Percentiles rank a stretch among this genome's conserved stretches.
These are phyloP conservation scores for Polyergus mexicanus DNA, from an alignment of 1,140 invertebrate species.

Conservation along the genomic window DNA sequence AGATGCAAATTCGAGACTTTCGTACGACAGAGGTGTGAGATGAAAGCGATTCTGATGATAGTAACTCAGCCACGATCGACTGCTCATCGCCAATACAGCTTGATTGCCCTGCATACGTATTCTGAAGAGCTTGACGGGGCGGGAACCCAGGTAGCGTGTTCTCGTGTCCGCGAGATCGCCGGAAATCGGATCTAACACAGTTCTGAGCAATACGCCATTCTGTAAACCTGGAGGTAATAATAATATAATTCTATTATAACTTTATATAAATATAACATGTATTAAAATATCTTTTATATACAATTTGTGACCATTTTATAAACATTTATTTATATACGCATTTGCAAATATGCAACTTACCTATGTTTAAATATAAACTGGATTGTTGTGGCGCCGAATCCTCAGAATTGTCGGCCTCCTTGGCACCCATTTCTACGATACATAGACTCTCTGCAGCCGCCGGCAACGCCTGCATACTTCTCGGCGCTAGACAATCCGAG, in stretches of 20 bases:
- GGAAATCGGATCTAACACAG: slow-evolving; percentile 98
- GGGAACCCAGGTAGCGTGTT: slow-evolving; percentile 97
- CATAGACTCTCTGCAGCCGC: slow-evolving; percentile 98
- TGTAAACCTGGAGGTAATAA: slow-evolving; percentile 88
- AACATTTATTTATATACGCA: background rate
- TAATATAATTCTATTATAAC: background rate
- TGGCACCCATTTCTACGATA: slow-evolving; percentile 95
- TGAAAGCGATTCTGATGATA: slow-evolving; percentile 99
- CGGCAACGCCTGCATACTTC: slow-evolving; percentile 99
- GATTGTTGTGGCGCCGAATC: slow-evolving; percentile 87
- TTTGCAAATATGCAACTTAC: slow-evolving; percentile 81
- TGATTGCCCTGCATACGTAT: slow-evolving; percentile 98
- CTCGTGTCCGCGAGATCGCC: slow-evolving; percentile 99
- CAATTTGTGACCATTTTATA: background rate
- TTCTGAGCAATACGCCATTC: slow-evolving; percentile 98
- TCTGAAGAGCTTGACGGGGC: slow-evolving; percentile 98
- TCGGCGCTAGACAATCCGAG: slow-evolving; percentile 95
- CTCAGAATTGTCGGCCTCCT: slow-evolving; percentile 88
- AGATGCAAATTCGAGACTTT: slow-evolving; percentile 98
- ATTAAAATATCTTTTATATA: background rate
- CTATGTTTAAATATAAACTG: slow-evolving; percentile 98
- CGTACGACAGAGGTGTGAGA: slow-evolving; percentile 98
- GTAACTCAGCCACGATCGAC: slow-evolving; percentile 99
- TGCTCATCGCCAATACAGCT: slow-evolving; percentile 99
- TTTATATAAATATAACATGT: background rate